Evolutionary conservation across 1,140 invertebrate species (phyloP).

Genomic region (Sycobia sp.): DNA sequence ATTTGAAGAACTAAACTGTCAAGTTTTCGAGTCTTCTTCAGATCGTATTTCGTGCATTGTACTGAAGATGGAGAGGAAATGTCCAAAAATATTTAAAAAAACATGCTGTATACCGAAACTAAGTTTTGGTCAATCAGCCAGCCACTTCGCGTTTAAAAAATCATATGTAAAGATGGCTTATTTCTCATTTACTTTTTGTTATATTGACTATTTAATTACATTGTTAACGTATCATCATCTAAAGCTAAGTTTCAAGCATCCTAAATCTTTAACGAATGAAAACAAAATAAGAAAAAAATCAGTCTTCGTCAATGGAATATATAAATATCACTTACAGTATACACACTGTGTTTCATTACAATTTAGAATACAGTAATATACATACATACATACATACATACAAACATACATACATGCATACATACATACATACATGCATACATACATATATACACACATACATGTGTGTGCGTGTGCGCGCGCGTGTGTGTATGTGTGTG

Average conservation of each 20-base stretch:
- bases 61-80: slow-evolving; percentile 16
- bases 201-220: slow-evolving; percentile 32
- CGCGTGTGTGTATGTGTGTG: not conserved
- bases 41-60: slow-evolving; percentile 29
- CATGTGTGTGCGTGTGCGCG: not conserved
- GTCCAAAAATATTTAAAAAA: slow-evolving; percentile 14
- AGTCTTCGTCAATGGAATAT: slow-evolving; percentile 30
- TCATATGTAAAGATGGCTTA: slow-evolving; percentile 24
- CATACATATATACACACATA: too few species aligned
- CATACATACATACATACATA: slow-evolving; percentile 26
- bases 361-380: slow-evolving; percentile 26
- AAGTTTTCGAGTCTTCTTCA: slow-evolving; percentile 22
- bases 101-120: slow-evolving; percentile 17
- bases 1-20: slow-evolving; percentile 20
- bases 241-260: slow-evolving; percentile 19
- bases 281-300: slow-evolving; percentile 33
- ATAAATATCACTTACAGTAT: slow-evolving; percentile 16
- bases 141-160: slow-evolving; percentile 18
- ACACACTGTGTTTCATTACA: slow-evolving; percentile 35
- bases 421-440: not conserved
- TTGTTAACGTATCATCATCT: slow-evolving; percentile 26
- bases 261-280: slow-evolving; percentile 30
- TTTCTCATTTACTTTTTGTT: slow-evolving; percentile 35
- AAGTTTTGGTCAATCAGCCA: slow-evolving; percentile 7
- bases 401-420: slow-evolving; percentile 24